Evolutionary conservation across 2,888 invertebrate species (phyloP).

Genomic region (Eutolmus rufibarbis): DNA sequence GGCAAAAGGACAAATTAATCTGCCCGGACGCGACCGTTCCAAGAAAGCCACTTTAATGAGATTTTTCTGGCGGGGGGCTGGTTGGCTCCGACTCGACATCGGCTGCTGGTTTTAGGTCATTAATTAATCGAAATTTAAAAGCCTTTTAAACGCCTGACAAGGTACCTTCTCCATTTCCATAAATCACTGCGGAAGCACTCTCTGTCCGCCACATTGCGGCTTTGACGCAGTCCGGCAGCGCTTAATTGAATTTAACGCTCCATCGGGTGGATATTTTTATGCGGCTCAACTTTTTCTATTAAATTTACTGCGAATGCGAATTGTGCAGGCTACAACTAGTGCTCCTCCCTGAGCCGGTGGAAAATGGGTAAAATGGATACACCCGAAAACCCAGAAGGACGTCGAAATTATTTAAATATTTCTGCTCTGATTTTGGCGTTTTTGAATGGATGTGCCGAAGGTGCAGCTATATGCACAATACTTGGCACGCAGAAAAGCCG

Average conservation of each 20-base stretch:
- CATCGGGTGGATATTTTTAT: constrained; percentile 17
- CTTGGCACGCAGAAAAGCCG: neutral
- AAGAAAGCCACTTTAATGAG: constrained; percentile 19
- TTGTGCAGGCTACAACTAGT: neutral
- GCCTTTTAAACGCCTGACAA: constrained; percentile 22
- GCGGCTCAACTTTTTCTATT: constrained; percentile 32
- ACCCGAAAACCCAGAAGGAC: neutral
- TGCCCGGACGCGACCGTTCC: neutral
- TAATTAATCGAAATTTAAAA: constrained; percentile 36
- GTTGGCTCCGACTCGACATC: neutral
- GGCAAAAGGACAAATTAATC: constrained; percentile 19
- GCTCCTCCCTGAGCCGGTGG: neutral
- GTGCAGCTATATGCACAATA: neutral
- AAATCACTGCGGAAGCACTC: constrained; percentile 29
- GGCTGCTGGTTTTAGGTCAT: neutral
- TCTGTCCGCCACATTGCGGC: constrained; percentile 34
- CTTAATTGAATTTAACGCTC: constrained; percentile 40
- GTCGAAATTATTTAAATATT: constrained; percentile 4
- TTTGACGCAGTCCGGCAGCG: neutral
- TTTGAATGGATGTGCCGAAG: constrained; percentile 1
- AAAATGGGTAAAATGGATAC: neutral
- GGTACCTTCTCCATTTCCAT: constrained; percentile 34
- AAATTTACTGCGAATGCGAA: constrained; percentile 6
- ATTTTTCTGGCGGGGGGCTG: neutral
- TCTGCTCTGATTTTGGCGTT: constrained; percentile 17